Percentiles rank a stretch among this genome's conserved stretches.
Evolutionary conservation across 2,888 invertebrate genomes (phyloP).

Genomic region (Pandemis corylana): DNA sequence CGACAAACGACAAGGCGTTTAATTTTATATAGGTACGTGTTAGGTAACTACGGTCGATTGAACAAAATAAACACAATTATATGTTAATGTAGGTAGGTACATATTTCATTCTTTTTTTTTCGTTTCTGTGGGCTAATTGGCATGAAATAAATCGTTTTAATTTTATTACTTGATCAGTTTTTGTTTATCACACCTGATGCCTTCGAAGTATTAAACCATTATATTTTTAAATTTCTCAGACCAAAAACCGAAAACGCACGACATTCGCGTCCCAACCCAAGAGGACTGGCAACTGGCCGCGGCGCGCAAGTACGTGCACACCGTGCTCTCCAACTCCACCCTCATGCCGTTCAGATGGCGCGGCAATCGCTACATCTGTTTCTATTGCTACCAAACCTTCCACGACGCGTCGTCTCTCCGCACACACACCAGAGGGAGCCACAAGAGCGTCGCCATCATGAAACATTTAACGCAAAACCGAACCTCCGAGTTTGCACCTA

Average conservation of each 20-base stretch:
- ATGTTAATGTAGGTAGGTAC: too few relatives aligned
- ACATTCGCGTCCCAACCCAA: constrained; percentile 32
- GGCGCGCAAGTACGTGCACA: constrained; percentile 25
- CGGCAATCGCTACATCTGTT: constrained; percentile 43
- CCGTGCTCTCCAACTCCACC: constrained; percentile 33
- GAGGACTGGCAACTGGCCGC: constrained; percentile 33
- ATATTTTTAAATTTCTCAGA: constrained; percentile 3
- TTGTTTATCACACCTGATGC: too few relatives aligned
- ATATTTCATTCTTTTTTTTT: too few relatives aligned
- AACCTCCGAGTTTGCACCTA: constrained; percentile 8
- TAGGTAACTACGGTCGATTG: too few relatives aligned
- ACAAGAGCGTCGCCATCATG: constrained; percentile 24
- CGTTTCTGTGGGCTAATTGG: too few relatives aligned
- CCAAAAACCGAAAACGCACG: constrained; percentile 36
- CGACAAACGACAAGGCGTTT: too few relatives aligned
- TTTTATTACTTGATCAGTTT: not conserved
- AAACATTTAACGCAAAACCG: constrained; percentile 34
- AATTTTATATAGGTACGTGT: too few relatives aligned
- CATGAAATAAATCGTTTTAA: too few relatives aligned
- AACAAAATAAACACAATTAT: too few relatives aligned
- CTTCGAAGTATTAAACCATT: not conserved
- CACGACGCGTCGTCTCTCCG: constrained; percentile 14
- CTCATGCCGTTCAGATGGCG: constrained; percentile 42
- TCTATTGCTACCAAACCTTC: constrained; percentile 42
- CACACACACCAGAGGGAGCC: constrained; percentile 25